phyloP scores from a whole-genome alignment of 2,888 invertebrate genomes.

The Agrotis clavis region DNA sequence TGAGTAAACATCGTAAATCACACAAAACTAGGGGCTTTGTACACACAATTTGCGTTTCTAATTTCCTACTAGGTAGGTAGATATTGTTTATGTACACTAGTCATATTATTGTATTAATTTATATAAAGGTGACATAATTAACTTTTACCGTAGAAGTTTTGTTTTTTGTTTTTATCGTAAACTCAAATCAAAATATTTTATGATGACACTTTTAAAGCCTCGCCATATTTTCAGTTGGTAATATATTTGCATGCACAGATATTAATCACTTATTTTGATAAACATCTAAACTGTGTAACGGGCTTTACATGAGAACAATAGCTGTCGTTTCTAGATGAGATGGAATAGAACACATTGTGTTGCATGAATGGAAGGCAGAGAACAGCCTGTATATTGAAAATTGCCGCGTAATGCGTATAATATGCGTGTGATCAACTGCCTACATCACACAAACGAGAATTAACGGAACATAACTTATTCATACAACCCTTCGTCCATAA shows the following conservation, averaged over 20 bases:
- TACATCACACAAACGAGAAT: slow-evolving; percentile 10
- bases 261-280: background rate
- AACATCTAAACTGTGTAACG: slow-evolving; percentile 43
- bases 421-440: slow-evolving; percentile 27
- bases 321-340: slow-evolving; percentile 41
- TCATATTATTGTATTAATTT: slow-evolving; percentile 59
- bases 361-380: slow-evolving; percentile 42
- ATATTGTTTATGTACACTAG: slow-evolving; percentile 61
- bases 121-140: slow-evolving; percentile 17
- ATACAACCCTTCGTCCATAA: slow-evolving; percentile 10
- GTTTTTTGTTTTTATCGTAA: background rate
- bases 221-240: background rate
- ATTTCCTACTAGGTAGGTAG: slow-evolving; percentile 75
- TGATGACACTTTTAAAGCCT: background rate
- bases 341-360: slow-evolving; percentile 55
- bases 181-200: slow-evolving; percentile 6
- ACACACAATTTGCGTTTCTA: slow-evolving; percentile 85
- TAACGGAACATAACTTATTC: slow-evolving; percentile 23
- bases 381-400: slow-evolving; percentile 56
- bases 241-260: background rate
- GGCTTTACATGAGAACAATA: slow-evolving; percentile 58
- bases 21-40: slow-evolving; percentile 82
- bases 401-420: slow-evolving; percentile 47
- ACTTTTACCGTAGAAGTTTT: background rate
- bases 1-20: slow-evolving; percentile 86